Percentiles rank a stretch among this genome's conserved stretches.
phyloP scores from a whole-genome alignment of 2,113 vertebrate species.

The Craseonycteris thonglongyai region DNA sequence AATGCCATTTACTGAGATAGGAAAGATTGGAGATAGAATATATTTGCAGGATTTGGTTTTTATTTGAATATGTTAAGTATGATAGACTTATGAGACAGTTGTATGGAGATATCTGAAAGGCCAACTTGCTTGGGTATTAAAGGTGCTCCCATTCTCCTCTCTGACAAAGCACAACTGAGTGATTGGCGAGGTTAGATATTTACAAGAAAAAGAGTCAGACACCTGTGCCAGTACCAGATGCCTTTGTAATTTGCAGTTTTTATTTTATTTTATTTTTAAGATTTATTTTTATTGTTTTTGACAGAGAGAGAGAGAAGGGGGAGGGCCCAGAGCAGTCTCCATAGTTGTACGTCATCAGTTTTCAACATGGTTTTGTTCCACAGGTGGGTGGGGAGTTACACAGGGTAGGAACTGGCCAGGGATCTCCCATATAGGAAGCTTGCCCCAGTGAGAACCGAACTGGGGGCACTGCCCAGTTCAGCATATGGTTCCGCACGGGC shows the following conservation, averaged over 20 bases:
- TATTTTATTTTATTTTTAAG: no score
- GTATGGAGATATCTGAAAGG: background rate
- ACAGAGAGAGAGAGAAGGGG: no score
- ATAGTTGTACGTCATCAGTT: no score
- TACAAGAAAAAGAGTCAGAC: background rate
- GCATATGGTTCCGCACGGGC: no score
- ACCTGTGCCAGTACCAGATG: background rate
- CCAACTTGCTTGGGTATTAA: background rate
- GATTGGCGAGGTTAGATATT: background rate
- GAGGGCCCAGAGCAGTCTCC: no score
- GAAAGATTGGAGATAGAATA: background rate
- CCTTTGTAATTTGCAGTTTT: conserved; percentile 5
- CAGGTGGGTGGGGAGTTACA: no score
- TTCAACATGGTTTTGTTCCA: no score
- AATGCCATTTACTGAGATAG: background rate
- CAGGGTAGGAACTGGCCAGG: no score
- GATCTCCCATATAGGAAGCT: no score
- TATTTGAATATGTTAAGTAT: background rate
- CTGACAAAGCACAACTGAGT: background rate
- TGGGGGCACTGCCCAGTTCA: no score
- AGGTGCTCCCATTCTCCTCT: background rate
- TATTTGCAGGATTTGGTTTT: background rate
- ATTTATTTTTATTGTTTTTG: no score
- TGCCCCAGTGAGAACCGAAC: no score
- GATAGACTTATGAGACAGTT: background rate